Evolutionary conservation across 2,888 invertebrate species (phyloP), one percentile per base, ranked within the genome.

Genomic region (Drosophila merina): DNA sequence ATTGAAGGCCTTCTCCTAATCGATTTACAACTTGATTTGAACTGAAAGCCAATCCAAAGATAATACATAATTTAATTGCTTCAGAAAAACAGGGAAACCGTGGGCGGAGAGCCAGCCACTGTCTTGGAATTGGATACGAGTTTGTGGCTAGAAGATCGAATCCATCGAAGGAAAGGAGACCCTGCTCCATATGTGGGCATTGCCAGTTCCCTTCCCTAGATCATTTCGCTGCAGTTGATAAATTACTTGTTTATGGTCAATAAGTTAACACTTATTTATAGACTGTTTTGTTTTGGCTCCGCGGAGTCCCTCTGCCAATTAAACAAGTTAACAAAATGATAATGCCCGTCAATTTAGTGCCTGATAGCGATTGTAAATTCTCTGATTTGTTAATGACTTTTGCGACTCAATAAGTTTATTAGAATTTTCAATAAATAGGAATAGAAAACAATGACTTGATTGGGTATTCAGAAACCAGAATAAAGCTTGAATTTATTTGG

Each of bases 291-390:
- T 63, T 47, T 33, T 8, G 45, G 28, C 33, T 51, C 33, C 42
- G 30, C 26, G 25, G 30, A 38, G 42, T 42, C n/a, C 57, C 20
- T 20, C 20, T 20, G 44, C 49, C 36, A 57, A 73, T 72, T 57
- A 72, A 74, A 51, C 68, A 31, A 47, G 72, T 66, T 66, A 57
- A 55, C 67, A 66, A 47, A 74, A 45, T 57, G 67, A 73, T 72
- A 67, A 74, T 66, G 28, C 10, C 10, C 54, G 72, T 33, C 72
- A 55, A 30, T 63, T 72, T 50, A 70, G 25, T 40, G 36, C 59
- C 52, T 45, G 63, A 63, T 67, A 45, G 68, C n/a, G n/a, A 36
- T 47, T 36, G 30, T 54, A 54, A 67, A 57, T 10, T 26, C 5
- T 10, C 20, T 12, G 40, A 56, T 42, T 31, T 56, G 2, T 58